These are phyloP conservation scores for Microcebus tavaratra DNA, from an alignment of 2,113 vertebrate genomes.

Conservation along the genomic window DNA sequence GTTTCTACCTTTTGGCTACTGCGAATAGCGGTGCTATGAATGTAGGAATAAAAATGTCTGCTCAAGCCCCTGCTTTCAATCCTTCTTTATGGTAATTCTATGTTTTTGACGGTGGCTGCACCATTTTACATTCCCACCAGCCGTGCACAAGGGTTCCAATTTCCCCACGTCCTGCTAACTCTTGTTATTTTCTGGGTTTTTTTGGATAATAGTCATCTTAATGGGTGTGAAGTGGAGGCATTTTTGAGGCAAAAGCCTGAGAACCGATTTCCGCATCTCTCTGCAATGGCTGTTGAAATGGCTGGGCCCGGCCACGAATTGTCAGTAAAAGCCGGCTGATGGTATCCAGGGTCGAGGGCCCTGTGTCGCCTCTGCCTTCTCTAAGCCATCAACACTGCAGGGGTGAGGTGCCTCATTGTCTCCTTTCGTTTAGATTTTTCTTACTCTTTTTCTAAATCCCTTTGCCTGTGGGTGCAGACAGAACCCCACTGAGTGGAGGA, in stretches of 20 bases:
- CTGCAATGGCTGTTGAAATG: not conserved
- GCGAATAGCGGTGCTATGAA: not conserved
- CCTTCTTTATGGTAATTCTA: not conserved
- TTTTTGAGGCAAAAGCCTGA: not conserved
- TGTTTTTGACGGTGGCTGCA: not conserved
- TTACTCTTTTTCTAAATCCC: slow-evolving; percentile 20
- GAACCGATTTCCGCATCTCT: not conserved
- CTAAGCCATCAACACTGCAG: not conserved
- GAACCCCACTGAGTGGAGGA: not conserved
- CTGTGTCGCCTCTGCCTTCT: not conserved
- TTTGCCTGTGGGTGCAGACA: slow-evolving; percentile 12
- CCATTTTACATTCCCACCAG: not conserved
- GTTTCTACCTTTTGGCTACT: not conserved
- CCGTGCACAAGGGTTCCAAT: not conserved
- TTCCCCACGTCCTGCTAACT: not conserved
- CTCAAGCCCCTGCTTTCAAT: not conserved
- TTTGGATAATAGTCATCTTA: not conserved
- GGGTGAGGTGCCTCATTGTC: not conserved
- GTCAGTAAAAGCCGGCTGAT: not conserved
- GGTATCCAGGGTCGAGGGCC: not conserved
- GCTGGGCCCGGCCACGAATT: not conserved
- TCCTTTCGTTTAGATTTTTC: not conserved
- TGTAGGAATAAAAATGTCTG: not conserved
- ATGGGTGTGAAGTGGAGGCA: not conserved
- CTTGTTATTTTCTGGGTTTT: not conserved